Conservation (phyloP, 2,797 vertebrate genomes). For the Euthynnus affinis region DNA sequence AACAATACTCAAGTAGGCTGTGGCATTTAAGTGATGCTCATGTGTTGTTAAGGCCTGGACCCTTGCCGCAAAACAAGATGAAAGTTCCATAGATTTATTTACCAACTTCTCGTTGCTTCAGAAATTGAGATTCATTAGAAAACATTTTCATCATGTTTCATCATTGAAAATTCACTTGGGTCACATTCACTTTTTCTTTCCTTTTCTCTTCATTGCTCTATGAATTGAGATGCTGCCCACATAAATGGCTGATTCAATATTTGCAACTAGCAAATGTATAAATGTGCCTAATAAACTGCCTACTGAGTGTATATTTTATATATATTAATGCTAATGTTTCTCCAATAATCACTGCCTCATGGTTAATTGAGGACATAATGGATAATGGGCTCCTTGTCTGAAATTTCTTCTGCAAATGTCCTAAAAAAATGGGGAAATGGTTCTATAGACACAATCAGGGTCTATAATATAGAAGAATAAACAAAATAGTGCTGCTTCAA, state of each 20-base stretch:
- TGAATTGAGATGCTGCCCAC: not conserved
- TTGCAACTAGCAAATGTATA: too few relatives aligned
- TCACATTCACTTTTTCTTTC: not conserved
- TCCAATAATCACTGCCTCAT: not conserved
- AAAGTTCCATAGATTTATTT: not conserved
- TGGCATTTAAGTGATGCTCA: not conserved
- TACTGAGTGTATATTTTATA: not conserved
- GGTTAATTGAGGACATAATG: not conserved
- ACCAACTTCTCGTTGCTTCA: not conserved
- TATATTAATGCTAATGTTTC: not conserved
- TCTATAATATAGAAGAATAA: constrained; percentile 5
- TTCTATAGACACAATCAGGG: not conserved
- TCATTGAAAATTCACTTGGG: too few relatives aligned
- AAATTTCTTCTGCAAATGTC: not conserved
- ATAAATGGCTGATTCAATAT: not conserved
- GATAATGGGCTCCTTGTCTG: not conserved
- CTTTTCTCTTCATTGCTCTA: not conserved
- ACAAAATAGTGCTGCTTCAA: not conserved
- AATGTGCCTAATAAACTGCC: too few relatives aligned
- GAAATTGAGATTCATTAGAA: not conserved
- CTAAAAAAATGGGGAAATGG: too few relatives aligned
- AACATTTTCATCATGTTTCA: too few relatives aligned
- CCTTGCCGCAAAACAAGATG: not conserved
- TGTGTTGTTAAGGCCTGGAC: not conserved
- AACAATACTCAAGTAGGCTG: not conserved